phyloP scores from a whole-genome alignment of 2,113 vertebrate genomes.

The Nothoprocta perdicaria region DNA sequence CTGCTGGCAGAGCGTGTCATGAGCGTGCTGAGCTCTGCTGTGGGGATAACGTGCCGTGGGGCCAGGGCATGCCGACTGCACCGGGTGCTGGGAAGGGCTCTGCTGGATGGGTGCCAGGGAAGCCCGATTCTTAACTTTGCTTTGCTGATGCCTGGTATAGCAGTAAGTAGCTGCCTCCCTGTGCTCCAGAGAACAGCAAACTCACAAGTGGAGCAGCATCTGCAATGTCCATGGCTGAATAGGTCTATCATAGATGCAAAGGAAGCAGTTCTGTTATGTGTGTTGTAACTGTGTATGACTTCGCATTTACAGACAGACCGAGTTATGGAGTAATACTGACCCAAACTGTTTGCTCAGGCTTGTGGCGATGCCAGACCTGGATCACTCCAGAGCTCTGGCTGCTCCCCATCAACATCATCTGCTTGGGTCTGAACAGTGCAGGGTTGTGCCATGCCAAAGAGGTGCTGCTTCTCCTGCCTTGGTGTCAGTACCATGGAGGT shows the following conservation, averaged over 20 bases:
- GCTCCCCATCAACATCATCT: not conserved
- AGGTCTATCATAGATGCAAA: rapidly evolving
- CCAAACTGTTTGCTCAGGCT: not conserved
- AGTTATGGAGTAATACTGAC: not conserved
- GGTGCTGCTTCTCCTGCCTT: not conserved
- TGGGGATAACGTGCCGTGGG: not conserved
- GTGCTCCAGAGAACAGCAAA: not conserved
- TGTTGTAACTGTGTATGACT: not conserved
- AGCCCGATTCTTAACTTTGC: not conserved
- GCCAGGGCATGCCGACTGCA: not conserved
- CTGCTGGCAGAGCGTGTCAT: not conserved
- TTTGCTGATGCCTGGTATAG: not conserved
- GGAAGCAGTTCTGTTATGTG: rapidly evolving
- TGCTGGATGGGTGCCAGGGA: not conserved
- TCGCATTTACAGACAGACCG: rapidly evolving
- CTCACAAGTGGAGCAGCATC: not conserved
- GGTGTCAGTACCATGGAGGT: rapidly evolving
- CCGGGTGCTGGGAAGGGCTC: rapidly evolving
- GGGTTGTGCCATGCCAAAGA: rapidly evolving
- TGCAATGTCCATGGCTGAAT: not conserved
- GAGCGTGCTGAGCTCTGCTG: not conserved
- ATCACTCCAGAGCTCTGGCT: not conserved
- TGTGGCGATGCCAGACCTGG: not conserved
- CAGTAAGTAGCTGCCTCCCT: not conserved
- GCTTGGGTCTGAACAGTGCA: not conserved